phyloP scores from a whole-genome alignment of 2,888 invertebrate genomes.

The Acrobasis repandana region DNA sequence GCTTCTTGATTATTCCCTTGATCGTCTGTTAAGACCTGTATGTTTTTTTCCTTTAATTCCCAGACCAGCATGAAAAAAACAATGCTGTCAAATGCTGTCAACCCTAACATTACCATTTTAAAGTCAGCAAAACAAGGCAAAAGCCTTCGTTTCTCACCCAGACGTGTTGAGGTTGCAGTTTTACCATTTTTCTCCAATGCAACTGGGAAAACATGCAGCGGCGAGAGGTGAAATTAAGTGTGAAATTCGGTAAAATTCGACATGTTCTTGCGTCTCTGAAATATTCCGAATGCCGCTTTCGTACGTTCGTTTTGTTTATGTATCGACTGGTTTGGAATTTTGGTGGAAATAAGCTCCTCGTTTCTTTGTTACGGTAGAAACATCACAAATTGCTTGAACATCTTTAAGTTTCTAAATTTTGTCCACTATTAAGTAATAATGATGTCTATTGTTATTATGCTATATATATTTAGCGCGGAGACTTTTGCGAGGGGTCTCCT shows the following conservation, averaged over 20 bases:
- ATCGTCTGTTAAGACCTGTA: too few relatives aligned
- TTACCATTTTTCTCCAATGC: slow-evolving; percentile 8
- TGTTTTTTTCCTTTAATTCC: too few relatives aligned
- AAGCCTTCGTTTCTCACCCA: not conserved
- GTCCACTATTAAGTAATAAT: too few relatives aligned
- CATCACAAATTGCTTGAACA: too few relatives aligned
- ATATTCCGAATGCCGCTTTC: slow-evolving; percentile 8
- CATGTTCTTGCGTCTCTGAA: slow-evolving; percentile 5
- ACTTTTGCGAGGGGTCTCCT: too few relatives aligned
- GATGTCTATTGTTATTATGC: too few relatives aligned
- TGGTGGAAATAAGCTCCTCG: not conserved
- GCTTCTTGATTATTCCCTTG: too few relatives aligned
- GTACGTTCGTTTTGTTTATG: slow-evolving; percentile 7
- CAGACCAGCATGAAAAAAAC: too few relatives aligned
- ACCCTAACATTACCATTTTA: not conserved
- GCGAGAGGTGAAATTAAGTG: slow-evolving; percentile 16
- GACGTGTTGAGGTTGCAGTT: slow-evolving; percentile 6
- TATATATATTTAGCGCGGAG: too few relatives aligned
- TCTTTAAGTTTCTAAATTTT: too few relatives aligned
- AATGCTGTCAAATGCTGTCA: too few relatives aligned
- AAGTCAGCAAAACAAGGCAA: not conserved
- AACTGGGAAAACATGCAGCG: slow-evolving; percentile 10
- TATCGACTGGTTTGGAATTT: not conserved
- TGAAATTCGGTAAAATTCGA: slow-evolving; percentile 15
- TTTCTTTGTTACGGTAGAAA: not conserved